Evolutionary conservation across 2,113 vertebrate genomes (phyloP).

Genomic region (Bubalus kerabau): DNA sequence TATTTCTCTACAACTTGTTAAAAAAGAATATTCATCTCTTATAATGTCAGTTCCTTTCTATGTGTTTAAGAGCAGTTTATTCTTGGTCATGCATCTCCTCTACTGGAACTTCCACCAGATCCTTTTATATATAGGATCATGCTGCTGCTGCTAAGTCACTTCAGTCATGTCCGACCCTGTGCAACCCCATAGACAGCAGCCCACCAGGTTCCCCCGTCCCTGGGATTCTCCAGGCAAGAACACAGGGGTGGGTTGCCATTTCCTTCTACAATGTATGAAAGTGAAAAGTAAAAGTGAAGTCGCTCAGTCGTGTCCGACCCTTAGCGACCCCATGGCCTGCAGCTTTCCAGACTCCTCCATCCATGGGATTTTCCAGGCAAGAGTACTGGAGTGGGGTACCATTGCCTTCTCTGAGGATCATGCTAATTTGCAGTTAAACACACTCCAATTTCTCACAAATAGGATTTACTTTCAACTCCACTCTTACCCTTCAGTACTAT

Average conservation of each 20-base stretch:
- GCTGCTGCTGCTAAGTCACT: too few species aligned
- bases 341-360: fast-evolving
- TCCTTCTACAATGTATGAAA: too few species aligned
- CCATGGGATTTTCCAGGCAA: too few species aligned
- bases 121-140: background rate
- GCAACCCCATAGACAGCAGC: too few species aligned
- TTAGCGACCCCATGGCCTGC: fast-evolving
- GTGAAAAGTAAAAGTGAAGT: too few species aligned
- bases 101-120: background rate
- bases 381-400: too few species aligned
- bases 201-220: too few species aligned
- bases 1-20: background rate
- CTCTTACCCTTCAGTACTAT: background rate
- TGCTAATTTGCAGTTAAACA: background rate
- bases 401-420: background rate
- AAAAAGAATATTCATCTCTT: background rate
- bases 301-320: fast-evolving
- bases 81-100: background rate
- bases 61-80: background rate
- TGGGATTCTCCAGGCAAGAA: too few species aligned
- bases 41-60: background rate
- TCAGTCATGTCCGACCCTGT: too few species aligned
- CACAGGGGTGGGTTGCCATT: too few species aligned
- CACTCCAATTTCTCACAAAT: background rate
- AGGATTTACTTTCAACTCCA: background rate